Evolutionary conservation across 2,888 invertebrate genomes (phyloP).

Genomic region (Dioctria rufipes): DNA sequence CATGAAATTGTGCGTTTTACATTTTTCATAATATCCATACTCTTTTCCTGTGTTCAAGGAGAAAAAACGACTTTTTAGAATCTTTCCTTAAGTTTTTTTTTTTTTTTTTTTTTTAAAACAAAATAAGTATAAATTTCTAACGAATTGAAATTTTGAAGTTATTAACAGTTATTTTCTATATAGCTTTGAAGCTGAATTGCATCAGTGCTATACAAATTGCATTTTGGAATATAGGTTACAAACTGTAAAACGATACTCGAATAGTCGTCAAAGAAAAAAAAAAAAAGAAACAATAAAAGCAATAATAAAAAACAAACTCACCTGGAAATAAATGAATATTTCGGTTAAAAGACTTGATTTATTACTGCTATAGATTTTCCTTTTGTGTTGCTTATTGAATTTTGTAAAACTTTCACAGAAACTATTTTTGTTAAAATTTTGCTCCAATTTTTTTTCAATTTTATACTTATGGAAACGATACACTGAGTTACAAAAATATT

Average conservation of each 20-base stretch:
- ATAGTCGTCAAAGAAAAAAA: no score
- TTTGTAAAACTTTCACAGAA: no score
- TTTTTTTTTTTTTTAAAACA: no score
- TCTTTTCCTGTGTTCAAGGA: not conserved
- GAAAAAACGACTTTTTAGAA: not conserved
- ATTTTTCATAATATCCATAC: conserved; percentile 27
- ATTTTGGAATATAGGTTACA: no score
- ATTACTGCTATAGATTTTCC: not conserved
- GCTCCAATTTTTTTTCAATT: conserved; percentile 9
- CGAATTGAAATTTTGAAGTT: no score
- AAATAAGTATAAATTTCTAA: no score
- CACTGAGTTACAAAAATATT: not conserved
- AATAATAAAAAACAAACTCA: not conserved
- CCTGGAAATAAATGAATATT: conserved; percentile 25
- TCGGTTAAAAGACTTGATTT: not conserved
- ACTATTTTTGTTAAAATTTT: not conserved
- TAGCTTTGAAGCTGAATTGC: no score
- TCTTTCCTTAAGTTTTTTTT: no score
- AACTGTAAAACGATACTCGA: no score
- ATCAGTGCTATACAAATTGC: no score
- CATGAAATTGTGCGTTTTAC: conserved; percentile 31
- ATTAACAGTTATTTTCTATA: no score
- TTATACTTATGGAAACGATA: conserved; percentile 23
- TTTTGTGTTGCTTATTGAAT: not conserved
- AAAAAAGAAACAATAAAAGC: no score